Percentiles rank a stretch among this genome's conserved stretches.
phyloP scores from a whole-genome alignment of 2,113 vertebrate species.

The Periophthalmus modestus region DNA sequence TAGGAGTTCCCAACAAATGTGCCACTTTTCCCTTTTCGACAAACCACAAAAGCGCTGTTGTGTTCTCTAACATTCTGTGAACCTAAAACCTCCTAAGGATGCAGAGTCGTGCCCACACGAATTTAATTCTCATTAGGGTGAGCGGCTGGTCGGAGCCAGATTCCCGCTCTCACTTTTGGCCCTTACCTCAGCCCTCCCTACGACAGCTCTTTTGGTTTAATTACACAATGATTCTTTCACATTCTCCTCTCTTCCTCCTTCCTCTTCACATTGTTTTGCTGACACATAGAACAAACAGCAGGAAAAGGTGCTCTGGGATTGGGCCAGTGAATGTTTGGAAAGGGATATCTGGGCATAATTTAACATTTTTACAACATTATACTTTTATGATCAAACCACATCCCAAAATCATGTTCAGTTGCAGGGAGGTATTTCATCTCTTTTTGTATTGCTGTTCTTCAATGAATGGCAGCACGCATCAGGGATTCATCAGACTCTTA shows the following conservation, averaged over 20 bases:
- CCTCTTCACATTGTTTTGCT: constrained; percentile 31
- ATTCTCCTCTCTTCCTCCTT: constrained; percentile 41
- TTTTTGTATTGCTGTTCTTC: not conserved
- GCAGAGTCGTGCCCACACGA: constrained; percentile 2
- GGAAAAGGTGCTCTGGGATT: constrained; percentile 42
- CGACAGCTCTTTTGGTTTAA: constrained; percentile 23
- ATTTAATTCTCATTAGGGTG: constrained; percentile 8
- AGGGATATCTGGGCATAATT: constrained; percentile 20
- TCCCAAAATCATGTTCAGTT: too few species aligned
- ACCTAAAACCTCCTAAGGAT: constrained; percentile 7
- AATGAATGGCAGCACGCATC: not conserved
- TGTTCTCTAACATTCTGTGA: constrained; percentile 13
- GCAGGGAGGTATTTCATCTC: not conserved
- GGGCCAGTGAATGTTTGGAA: constrained; percentile 33
- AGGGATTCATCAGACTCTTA: too few species aligned
- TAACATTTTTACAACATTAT: not conserved
- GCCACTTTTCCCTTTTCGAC: not conserved
- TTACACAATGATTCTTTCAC: constrained; percentile 52
- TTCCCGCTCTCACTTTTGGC: constrained; percentile 22
- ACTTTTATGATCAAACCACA: not conserved
- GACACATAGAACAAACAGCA: constrained; percentile 23
- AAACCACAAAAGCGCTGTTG: constrained; percentile 24
- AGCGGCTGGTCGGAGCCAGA: constrained; percentile 11
- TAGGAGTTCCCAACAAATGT: constrained; percentile 7
- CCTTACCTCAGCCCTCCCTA: constrained; percentile 18